Evolutionary conservation across 1,140 invertebrate species (phyloP), one percentile per base, ranked within the genome.

Genomic region (Euura saliciscinereae): DNA sequence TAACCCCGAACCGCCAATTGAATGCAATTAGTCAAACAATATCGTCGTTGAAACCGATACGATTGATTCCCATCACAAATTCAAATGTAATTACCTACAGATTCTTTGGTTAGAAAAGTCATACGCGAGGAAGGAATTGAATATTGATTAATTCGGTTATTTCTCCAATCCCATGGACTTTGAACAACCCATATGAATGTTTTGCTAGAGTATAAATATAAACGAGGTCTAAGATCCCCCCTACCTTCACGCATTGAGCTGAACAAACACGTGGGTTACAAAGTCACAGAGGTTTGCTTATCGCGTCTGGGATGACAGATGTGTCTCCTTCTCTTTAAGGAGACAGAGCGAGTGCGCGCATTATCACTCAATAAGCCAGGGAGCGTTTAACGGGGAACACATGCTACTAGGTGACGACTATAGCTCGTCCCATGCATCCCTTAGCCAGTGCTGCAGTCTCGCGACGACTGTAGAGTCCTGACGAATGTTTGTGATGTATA

Each of bases 401-500:
- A 59, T 59, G 51, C 51, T 8, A 59, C 51, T 59, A 59, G 51
- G 51, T 59, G 51, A 59, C 51, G 51, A 59, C 51, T 8, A 5
- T 8, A 28, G 28, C 13, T 6, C 51, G 3, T 59, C 13, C 51
- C 51, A 8, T 59, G 8, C 13, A 11, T 59, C 51, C 51, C 51
- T 59, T 59, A 59, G 10, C 51, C 51, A 59, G 13, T n/a, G 51
- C 51, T 11, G 51, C 51, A 28, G 51, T 59, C 6, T 51, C 46
- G 51, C 51, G 51, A 59, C 51, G 51, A 8, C 51, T n/a, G 6
- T 3, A n/a, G 51, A 28, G 2, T 59, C 51, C 13, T 59, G 51
- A 59, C 51, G 51, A 59, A 59, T 59, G 51, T 59, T 59, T 59
- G 51, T n/a, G 51, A 59, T 59, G 51, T n/a, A 6, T 11, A 59